Base-by-base conservation (phyloP, 2,888 invertebrate species). In the Phalera bucephala region DNA sequence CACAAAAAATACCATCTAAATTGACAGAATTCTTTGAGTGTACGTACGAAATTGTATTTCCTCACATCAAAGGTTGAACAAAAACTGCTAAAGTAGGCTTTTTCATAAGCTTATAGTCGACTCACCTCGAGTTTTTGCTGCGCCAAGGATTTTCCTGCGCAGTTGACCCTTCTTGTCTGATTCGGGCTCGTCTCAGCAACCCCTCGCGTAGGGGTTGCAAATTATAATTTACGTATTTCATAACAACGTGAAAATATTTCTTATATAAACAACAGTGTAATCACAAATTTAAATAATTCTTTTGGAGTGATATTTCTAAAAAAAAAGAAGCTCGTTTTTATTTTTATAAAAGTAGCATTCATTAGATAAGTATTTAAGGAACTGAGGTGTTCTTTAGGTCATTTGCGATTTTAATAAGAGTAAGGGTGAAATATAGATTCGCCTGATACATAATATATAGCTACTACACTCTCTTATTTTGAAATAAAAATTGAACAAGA, bases 201-300 rank as follows among this genome's bases (percentile, higher is more conserved):
- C 63, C 64, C 62, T 55, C 36, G 45, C 58, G 52, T 47, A 53
- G 60, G 63, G 70, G 61, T 64, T 64, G 65, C 65, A 76, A 75
- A 81, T 78, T 73, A 72, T 72, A 76, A 80, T 78, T 72, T 69
- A n/a, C n/a, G n/a, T n/a, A 68, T 70, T 65, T 65, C 57, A 62
- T 53, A 61, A 60, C 60, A 58, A 57, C 58, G 63, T 58, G 43
- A 11, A 45, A 38, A 46, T 41, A 39, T 47, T 50, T 46, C 40
- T 45, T 55, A 39, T 45, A 42, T 45, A 59, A 47, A 51, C 35
- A 25, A 25, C 6, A 2, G 6, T 25, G 12, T 23, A n/a, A n/a
- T n/a, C n/a, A n/a, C n/a, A n/a, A n/a, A n/a, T n/a, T n/a, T n/a
- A n/a, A n/a, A n/a, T n/a, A n/a, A n/a, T n/a, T n/a, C n/a, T n/a